Percentiles rank a stretch among this genome's conserved stretches.
Evolutionary conservation across 1,140 invertebrate species (phyloP).

Genomic region (Bombus soroeensis): DNA sequence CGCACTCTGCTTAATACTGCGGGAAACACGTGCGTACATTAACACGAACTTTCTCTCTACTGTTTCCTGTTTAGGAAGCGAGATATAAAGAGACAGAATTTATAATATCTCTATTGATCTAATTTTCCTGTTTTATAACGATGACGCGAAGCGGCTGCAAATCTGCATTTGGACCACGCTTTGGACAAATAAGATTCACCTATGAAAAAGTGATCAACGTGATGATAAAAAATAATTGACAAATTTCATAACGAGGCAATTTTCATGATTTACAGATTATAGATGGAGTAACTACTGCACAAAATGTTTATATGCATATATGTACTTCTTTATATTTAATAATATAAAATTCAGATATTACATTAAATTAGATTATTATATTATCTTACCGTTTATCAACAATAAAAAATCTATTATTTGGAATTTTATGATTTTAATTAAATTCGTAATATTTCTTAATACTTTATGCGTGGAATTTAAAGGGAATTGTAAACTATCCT

Average conservation of each 20-base stretch:
- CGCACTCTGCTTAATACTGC: not conserved
- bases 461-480: not conserved
- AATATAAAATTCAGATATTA: not conserved
- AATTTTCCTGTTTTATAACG: not conserved
- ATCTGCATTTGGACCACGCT: not conserved
- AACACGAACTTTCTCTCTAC: not conserved
- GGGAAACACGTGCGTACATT: not conserved
- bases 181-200: not conserved
- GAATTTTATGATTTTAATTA: not conserved
- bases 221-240: slow-evolving; percentile 1
- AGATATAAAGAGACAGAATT: not conserved
- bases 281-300: not conserved
- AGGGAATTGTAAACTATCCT: not conserved
- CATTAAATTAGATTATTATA: not conserved
- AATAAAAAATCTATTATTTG: not conserved
- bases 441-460: not conserved
- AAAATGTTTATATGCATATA: not conserved
- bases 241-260: not conserved
- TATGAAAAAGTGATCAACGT: not conserved
- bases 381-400: not conserved
- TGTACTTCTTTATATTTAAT: not conserved
- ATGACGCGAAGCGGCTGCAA: not conserved
- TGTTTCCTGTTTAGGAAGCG: not conserved
- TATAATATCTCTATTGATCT: not conserved
- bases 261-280: not conserved